These are phyloP conservation scores for Heteropelma amictum DNA, from an alignment of 2,888 invertebrate genomes.

Conservation along the genomic window DNA sequence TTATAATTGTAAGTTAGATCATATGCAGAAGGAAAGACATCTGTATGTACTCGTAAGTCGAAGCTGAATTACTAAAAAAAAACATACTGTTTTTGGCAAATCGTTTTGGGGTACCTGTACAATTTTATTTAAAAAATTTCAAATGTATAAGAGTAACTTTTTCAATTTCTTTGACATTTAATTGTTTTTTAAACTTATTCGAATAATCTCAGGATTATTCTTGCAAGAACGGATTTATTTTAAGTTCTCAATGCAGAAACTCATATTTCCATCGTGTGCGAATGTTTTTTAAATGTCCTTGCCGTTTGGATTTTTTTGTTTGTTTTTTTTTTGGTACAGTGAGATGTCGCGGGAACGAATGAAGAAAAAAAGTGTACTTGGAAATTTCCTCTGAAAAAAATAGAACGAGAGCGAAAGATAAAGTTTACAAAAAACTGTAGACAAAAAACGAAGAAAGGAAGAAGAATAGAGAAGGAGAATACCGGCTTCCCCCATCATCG, in stretches of 20 bases:
- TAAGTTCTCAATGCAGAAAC: not conserved
- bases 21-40: no score
- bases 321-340: not conserved
- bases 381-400: not conserved
- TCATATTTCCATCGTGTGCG: not conserved
- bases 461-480: conserved; percentile 18
- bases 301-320: not conserved
- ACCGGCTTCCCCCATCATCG: conserved; percentile 51
- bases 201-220: no score
- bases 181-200: no score
- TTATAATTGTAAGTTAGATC: no score
- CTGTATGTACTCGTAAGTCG: no score
- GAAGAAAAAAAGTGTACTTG: not conserved
- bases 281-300: not conserved
- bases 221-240: no score
- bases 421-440: not conserved
- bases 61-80: not conserved
- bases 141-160: no score
- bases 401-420: not conserved
- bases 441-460: conserved; percentile 2
- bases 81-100: not conserved
- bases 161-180: no score
- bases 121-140: no score
- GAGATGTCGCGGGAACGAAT: not conserved
- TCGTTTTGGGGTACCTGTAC: no score